Evolutionary conservation across 2,113 vertebrate genomes (phyloP), one percentile per base, ranked within the genome.

Genomic region (Myrmecophaga tridactyla): DNA sequence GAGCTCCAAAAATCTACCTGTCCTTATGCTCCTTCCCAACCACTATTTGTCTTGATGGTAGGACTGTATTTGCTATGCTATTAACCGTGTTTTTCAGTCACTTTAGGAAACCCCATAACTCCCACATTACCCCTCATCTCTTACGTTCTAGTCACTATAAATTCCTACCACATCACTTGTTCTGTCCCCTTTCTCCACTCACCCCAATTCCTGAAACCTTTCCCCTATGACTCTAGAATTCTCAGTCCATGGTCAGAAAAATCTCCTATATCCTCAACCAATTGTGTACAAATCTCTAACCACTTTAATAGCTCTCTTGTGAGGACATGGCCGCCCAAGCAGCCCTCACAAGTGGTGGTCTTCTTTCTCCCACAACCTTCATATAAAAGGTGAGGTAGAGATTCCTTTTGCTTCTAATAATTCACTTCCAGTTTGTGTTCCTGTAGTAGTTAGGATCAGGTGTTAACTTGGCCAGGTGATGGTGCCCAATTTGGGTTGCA

Each of bases 241-340:
- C 46, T 25, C 29, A 56, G 62, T 39, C 29, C n/a, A 1, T 10
- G 1, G 8, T 18, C 76, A 70, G 63, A 34, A 48, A 53, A 36
- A 10, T 17, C 63, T 56, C 20, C 82, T 25, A 4, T 18, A 27
- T 41, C 25, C 70, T 25, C 56, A n/a, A 4, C 85, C 86, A 8
- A 27, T 21, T 5, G 15, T 15, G 12, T 1, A 2, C 4, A 4
- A 2, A 9, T 15, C 23, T 10, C 6, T 56, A 21, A 4, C 48
- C 14, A 41, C n/a, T 21, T 7, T 5, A 34, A 8, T 48, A 2
- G 21, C 20, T 13, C 6, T 21, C 60, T 20, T 17, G 1, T 34
- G 56, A 75, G 67, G 56, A 51, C 23, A 6, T 2, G 3, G 53
- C 6, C 34, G 7, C 53, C 65, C 53, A 56, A 23, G 43, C 25